These are phyloP conservation scores for Agelaius tricolor DNA, from an alignment of 2,113 vertebrate species.

Conservation along the genomic window DNA sequence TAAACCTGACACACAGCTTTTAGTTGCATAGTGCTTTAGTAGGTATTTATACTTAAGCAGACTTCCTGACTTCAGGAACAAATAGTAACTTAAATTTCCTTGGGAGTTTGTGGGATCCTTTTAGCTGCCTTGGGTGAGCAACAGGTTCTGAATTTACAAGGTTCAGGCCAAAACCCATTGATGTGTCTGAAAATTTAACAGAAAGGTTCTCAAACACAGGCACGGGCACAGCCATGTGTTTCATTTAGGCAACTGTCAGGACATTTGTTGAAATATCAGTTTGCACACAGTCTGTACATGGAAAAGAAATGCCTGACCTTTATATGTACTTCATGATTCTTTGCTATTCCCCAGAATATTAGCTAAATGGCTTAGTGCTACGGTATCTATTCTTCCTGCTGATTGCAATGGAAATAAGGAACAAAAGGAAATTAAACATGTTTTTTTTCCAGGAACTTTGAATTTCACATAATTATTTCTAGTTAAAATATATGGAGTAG, in stretches of 20 bases:
- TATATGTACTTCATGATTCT: not conserved
- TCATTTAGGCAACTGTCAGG: not conserved
- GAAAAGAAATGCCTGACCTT: not conserved
- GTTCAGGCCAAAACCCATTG: not conserved
- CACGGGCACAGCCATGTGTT: not conserved
- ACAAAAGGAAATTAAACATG: not conserved
- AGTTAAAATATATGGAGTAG: not conserved
- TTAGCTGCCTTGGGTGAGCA: not conserved
- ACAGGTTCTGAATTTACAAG: not conserved
- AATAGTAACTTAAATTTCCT: not conserved
- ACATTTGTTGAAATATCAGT: not conserved
- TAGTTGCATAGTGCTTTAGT: not conserved
- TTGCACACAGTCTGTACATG: not conserved
- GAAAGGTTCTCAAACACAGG: not conserved
- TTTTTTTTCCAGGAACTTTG: not conserved
- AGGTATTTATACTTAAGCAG: not conserved
- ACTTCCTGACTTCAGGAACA: not conserved
- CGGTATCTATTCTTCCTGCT: not conserved
- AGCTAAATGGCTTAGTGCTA: not conserved
- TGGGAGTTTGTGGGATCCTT: not conserved
- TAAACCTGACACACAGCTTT: not conserved
- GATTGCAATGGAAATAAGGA: not conserved
- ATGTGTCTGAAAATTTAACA: not conserved
- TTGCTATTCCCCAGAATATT: not conserved
- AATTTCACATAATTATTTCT: not conserved